phyloP scores from a whole-genome alignment of 1,140 invertebrate genomes.

The Dufourea novaeangliae region DNA sequence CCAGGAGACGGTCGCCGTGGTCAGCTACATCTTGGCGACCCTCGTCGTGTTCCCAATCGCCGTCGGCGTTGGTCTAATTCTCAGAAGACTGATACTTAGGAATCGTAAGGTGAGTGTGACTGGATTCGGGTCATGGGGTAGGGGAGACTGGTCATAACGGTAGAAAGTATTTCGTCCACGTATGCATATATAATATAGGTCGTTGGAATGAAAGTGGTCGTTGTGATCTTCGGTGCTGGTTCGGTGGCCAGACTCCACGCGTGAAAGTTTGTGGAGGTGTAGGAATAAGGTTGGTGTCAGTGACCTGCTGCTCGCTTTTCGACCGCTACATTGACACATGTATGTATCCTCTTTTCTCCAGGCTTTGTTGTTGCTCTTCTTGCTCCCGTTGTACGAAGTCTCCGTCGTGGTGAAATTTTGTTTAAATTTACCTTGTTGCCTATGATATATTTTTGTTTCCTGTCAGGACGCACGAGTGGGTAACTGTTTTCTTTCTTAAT shows the following conservation, averaged over 20 bases:
- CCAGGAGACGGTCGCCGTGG: conserved; percentile 79
- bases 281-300: conserved; percentile 38
- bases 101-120: conserved; percentile 79
- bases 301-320: conserved; percentile 22
- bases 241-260: conserved; percentile 32
- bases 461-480: too few relatives aligned
- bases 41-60: conserved; percentile 80
- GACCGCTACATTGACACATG: background rate
- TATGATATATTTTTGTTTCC: too few relatives aligned
- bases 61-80: conserved; percentile 79
- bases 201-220: conserved; percentile 37
- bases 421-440: too few relatives aligned
- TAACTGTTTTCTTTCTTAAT: too few relatives aligned
- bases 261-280: conserved; percentile 43
- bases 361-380: too few relatives aligned
- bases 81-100: conserved; percentile 81
- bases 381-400: too few relatives aligned
- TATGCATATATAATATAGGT: conserved; percentile 21
- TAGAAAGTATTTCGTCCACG: conserved; percentile 21
- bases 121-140: background rate
- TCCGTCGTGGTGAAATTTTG: background rate
- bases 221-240: conserved; percentile 23
- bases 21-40: conserved; percentile 79
- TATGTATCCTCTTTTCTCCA: background rate
- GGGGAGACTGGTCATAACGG: background rate